Evolutionary conservation across 2,797 vertebrate genomes (phyloP).

Genomic region (Lithobates pipiens): DNA sequence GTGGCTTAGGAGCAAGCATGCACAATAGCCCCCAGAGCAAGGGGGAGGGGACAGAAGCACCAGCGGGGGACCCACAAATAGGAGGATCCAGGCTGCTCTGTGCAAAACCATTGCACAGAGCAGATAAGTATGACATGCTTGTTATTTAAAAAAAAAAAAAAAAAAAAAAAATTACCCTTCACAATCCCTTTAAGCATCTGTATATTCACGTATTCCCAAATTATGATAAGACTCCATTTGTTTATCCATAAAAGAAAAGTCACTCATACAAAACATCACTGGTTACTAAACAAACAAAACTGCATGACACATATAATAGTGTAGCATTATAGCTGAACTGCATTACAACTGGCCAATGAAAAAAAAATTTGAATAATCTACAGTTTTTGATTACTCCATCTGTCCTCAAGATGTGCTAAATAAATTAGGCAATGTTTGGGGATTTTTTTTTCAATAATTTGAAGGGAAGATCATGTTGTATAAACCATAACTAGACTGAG

Average conservation of each 20-base stretch:
- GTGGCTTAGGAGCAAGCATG: too few relatives aligned
- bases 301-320: neutral
- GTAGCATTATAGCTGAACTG: neutral
- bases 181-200: neutral
- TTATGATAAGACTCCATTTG: neutral
- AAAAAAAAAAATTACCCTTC: too few relatives aligned
- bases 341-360: neutral
- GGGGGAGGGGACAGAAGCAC: too few relatives aligned
- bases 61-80: too few relatives aligned
- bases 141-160: too few relatives aligned
- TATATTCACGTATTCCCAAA: too few relatives aligned
- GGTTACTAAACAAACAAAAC: neutral
- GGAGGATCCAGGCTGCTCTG: too few relatives aligned
- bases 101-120: too few relatives aligned
- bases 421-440: too few relatives aligned
- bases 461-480: neutral
- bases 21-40: too few relatives aligned
- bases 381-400: neutral
- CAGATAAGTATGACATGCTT: too few relatives aligned
- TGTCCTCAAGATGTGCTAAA: too few relatives aligned
- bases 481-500: neutral
- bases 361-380: neutral
- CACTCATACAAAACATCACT: neutral
- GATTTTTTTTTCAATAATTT: neutral
- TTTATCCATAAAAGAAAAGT: neutral